These are phyloP conservation scores for Gandaritis pyraliata DNA, from an alignment of 2,888 invertebrate genomes.

Conservation along the genomic window DNA sequence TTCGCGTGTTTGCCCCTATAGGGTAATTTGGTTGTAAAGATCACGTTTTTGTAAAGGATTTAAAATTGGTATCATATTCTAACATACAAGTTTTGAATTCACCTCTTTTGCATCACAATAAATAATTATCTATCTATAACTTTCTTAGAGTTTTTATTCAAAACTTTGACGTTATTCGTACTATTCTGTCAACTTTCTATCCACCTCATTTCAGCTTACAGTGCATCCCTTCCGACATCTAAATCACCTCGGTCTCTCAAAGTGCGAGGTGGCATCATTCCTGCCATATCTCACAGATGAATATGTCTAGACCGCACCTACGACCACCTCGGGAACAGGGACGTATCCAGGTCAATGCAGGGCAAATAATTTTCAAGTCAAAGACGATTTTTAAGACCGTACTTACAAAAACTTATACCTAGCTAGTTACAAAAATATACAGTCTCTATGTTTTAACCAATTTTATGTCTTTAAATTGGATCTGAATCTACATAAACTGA, in stretches of 20 bases:
- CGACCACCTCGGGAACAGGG: constrained; percentile 41
- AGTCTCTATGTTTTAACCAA: no score
- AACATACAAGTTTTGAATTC: constrained; percentile 3
- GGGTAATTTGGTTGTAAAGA: constrained; percentile 30
- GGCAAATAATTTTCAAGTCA: no score
- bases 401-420: no score
- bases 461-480: no score
- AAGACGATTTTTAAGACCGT: no score
- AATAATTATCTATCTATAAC: no score
- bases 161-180: not conserved
- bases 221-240: constrained; percentile 22
- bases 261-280: constrained; percentile 27
- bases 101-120: not conserved
- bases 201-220: constrained; percentile 6
- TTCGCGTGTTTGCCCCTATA: constrained; percentile 27
- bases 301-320: constrained; percentile 44
- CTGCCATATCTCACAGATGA: constrained; percentile 39
- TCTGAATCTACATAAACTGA: no score
- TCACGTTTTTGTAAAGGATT: constrained; percentile 22
- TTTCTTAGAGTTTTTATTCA: not conserved
- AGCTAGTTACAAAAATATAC: no score
- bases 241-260: constrained; percentile 29
- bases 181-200: not conserved
- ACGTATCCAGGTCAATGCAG: constrained; percentile 33
- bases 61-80: constrained; percentile 3